phyloP scores from a whole-genome alignment of 2,797 vertebrate genomes.

The Acanthopagrus latus region DNA sequence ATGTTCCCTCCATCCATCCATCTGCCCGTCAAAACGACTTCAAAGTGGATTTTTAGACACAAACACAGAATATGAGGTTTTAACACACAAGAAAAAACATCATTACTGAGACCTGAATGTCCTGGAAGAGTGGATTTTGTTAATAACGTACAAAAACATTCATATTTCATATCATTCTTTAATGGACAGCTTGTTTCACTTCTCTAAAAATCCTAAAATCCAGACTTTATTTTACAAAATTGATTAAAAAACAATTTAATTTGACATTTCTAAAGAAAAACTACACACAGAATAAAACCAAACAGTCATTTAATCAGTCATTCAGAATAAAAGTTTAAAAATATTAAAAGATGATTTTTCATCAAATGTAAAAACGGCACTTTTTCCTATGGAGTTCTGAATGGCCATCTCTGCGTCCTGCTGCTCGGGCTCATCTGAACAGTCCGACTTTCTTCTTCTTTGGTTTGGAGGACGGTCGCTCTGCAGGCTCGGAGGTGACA shows the following conservation, averaged over 20 bases:
- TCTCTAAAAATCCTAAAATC: background rate
- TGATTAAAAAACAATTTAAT: background rate
- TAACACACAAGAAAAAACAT: background rate
- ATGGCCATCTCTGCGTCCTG: background rate
- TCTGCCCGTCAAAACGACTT: no score
- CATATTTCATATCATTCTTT: constrained; percentile 12
- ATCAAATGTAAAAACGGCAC: background rate
- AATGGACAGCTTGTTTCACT: constrained; percentile 7
- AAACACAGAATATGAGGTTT: background rate
- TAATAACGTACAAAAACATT: background rate
- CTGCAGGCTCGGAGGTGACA: constrained; percentile 5
- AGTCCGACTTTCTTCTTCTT: constrained; percentile 87
- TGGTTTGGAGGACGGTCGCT: constrained; percentile 64
- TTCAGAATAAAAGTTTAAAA: constrained; percentile 29
- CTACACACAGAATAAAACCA: constrained; percentile 11
- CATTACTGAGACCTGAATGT: background rate
- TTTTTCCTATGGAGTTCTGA: background rate
- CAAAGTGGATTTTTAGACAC: background rate
- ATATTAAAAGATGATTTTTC: background rate
- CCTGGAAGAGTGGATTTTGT: background rate
- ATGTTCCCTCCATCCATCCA: background rate
- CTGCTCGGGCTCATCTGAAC: constrained; percentile 75
- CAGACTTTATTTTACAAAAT: background rate
- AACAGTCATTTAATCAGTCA: background rate
- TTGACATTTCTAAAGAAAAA: background rate